Percentiles rank a stretch among this genome's conserved stretches.
These are phyloP conservation scores for Eudorcas thomsonii DNA, from an alignment of 2,113 vertebrate species.

Conservation along the genomic window DNA sequence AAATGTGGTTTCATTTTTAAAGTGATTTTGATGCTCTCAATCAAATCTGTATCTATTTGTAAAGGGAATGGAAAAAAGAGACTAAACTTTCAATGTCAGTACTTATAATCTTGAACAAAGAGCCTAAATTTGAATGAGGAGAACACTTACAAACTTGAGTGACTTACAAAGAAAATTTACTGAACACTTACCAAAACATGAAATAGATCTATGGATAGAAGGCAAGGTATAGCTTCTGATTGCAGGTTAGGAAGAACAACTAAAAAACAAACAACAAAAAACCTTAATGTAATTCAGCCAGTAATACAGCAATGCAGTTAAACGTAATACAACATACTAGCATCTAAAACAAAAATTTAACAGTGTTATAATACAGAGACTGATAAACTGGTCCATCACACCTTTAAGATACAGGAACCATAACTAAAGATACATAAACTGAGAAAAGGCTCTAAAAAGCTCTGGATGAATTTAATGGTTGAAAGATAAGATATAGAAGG, in stretches of 20 bases:
- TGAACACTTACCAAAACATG: conserved; percentile 90
- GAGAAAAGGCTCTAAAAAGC: neutral
- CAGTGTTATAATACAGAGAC: neutral
- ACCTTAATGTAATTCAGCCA: conserved; percentile 20
- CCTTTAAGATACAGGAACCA: neutral
- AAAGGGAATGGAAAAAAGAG: conserved; percentile 12
- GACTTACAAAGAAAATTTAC: conserved; percentile 1
- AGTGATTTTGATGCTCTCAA: conserved; percentile 14
- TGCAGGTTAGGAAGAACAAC: conserved; percentile 89
- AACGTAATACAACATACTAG: conserved; percentile 2
- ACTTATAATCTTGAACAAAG: neutral
- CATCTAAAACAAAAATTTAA: neutral
- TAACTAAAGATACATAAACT: conserved; percentile 11
- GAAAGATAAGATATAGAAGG: neutral
- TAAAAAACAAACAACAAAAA: conserved; percentile 72
- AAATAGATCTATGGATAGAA: conserved; percentile 95
- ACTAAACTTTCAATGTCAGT: conserved; percentile 9
- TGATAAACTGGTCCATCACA: neutral
- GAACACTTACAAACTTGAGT: conserved; percentile 17
- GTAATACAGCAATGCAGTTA: neutral
- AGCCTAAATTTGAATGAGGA: conserved; percentile 14
- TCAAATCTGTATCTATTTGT: conserved; percentile 36
- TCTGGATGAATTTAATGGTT: conserved; percentile 12
- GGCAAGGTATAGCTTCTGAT: conserved; percentile 87
- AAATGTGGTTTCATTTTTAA: conserved; percentile 36